phyloP scores from a whole-genome alignment of 2,113 vertebrate species.

The Apus apus region DNA sequence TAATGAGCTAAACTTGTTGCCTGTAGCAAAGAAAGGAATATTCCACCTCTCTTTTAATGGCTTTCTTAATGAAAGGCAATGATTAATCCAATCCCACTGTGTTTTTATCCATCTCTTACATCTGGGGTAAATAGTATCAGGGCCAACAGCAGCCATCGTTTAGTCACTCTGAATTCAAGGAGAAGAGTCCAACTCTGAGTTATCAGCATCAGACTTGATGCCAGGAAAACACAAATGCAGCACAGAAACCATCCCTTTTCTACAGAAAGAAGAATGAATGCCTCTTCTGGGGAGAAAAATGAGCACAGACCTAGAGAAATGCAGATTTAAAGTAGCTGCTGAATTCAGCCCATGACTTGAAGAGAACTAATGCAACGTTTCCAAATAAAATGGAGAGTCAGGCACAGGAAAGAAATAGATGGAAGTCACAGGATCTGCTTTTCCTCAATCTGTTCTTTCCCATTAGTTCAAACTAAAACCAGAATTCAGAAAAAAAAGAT shows the following conservation, averaged over 20 bases:
- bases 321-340: not conserved
- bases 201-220: not conserved
- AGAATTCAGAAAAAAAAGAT: not conserved
- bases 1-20: not conserved
- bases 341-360: not conserved
- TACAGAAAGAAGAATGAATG: not conserved
- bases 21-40: not conserved
- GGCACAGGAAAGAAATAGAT: not conserved
- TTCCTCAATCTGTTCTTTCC: not conserved
- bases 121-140: not conserved
- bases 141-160: not conserved
- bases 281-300: not conserved
- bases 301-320: not conserved
- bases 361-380: not conserved
- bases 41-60: not conserved
- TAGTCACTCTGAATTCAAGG: not conserved
- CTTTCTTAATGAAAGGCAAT: not conserved
- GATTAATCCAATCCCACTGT: not conserved
- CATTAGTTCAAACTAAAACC: not conserved
- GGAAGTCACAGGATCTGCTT: too few relatives aligned
- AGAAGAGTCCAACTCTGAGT: not conserved
- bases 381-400: not conserved
- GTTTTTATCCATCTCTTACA: not conserved
- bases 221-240: not conserved
- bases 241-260: not conserved